Evolutionary conservation across 2,113 vertebrate genomes (phyloP), one percentile per base, ranked within the genome.

Genomic region (cat (Felis catus)): DNA sequence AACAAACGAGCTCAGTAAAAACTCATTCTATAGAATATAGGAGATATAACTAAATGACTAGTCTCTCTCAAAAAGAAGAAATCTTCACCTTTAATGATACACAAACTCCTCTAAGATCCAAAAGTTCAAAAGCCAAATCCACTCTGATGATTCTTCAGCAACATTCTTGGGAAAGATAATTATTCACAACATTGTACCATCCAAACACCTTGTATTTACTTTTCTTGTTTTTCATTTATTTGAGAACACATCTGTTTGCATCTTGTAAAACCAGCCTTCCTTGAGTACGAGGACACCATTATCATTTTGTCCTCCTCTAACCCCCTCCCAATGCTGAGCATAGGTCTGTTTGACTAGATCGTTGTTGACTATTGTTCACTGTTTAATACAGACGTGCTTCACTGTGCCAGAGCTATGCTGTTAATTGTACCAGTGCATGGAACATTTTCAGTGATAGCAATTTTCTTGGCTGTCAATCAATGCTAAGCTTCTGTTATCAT

Each of bases 381-480:
- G 7, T 80, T 70, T 27, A 65, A 53, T n/a, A n/a, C 11, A 68
- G 55, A 82, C 11, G 0, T 66, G 68, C 19, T 23, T 78, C 61
- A 53, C 2, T 14, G 51, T 53, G 0, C 21, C 16, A 80, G 25
- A 73, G 7, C 9, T 19, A 4, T 12, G 0, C 10, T 36, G 9
- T 71, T 92, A n/a, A 63, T 41, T 66, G 23, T 31, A 53, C 2
- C 6, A 70, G 33, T 45, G 15, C n/a, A 48, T 25, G 55, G 29
- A 74, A 2, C 41, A 36, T 15, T 73, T 65, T 23, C 36, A 80
- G 19, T 45, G 94, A 25, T 61, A 16, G 33, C 8, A 84, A 1
- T 58, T 92, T 21, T 98, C 92, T 94, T 95, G 14, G 45, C 63
- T 87, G 23, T 78, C 48, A 89, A 25, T 93, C 51, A 87, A 0